These are phyloP conservation scores for Empidonax alnorum DNA, from an alignment of 2,113 vertebrate species.

Conservation along the genomic window DNA sequence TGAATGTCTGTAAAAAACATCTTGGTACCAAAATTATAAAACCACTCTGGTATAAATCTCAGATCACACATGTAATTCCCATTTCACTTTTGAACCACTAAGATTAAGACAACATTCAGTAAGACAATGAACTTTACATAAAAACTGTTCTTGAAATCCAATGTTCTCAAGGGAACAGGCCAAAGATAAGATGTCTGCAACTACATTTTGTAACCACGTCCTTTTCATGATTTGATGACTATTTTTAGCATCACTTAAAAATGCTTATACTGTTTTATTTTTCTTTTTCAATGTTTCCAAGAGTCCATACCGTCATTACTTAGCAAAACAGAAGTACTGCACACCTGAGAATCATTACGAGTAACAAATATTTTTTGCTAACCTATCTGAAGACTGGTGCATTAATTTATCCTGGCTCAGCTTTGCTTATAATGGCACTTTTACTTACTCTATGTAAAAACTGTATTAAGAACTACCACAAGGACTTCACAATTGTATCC, in stretches of 20 bases:
- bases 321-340: not conserved
- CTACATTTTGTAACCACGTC: not conserved
- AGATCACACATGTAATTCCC: constrained; percentile 26
- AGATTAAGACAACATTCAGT: constrained; percentile 13
- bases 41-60: constrained; percentile 6
- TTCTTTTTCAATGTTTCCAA: not conserved
- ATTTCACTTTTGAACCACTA: not conserved
- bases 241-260: not conserved
- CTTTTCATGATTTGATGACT: not conserved
- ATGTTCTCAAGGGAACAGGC: not conserved
- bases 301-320: not conserved
- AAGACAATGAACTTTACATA: constrained; percentile 40
- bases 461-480: not conserved
- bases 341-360: not conserved
- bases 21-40: constrained; percentile 23
- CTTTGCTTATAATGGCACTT: not conserved
- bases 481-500: not conserved
- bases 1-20: constrained; percentile 32
- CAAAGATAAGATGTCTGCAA: constrained; percentile 13
- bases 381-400: not conserved
- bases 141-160: constrained; percentile 50
- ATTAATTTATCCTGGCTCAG: not conserved
- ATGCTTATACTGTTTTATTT: not conserved
- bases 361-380: not conserved
- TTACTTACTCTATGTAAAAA: not conserved